Base-by-base conservation (phyloP, 2,888 invertebrate species). In the Blera fallax region DNA sequence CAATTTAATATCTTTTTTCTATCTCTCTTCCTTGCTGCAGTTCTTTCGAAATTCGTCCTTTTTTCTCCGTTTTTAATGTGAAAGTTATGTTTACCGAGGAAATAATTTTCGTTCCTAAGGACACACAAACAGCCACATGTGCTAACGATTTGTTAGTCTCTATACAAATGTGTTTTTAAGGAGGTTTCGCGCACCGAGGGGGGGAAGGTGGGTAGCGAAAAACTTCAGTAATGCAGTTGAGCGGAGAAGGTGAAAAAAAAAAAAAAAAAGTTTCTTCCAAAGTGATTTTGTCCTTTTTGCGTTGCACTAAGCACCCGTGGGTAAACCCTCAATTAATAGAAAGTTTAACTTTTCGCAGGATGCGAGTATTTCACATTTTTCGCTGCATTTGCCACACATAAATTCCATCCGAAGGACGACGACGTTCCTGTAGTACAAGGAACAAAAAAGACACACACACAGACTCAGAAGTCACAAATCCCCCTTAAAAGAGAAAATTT, bases 261-360 rank as follows among this genome's bases (percentile, higher is more conserved):
- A 54, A 29, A 4, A 37, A 2, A 18, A 54, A 69, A 40, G 37
- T 50, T 54, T 56, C 2, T 21, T 45, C 5, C 5, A 29, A 54
- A 43, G 56, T 56, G 43, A 54, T 45, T 40, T 43, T 7, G 69
- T 45, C 29, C 29, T 52, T 27, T 54, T 69, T 43, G 16, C 14
- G 6, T 37, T n/a, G 34, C 32, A 48, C 48, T 48, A 32, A 34
- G 48, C 50, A 65, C 4, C 27, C 67, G 7, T 45, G 27, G 69
- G 43, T 21, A 45, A 21, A 32, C 56, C 43, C 54, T 45, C 70
- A 70, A 70, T 70, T 70, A 70, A 70, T 70, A 43, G 56, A 56
- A 56, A 70, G 70, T 70, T 70, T 10, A 56, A 45, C 32, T 70
- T 70, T 67, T 21, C 45, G 10, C 0, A 70, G 21, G 43, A 56